These are phyloP conservation scores for Acropora tenuis DNA, from an alignment of 64 coral and sea anemone genomes.

Conservation along the genomic window DNA sequence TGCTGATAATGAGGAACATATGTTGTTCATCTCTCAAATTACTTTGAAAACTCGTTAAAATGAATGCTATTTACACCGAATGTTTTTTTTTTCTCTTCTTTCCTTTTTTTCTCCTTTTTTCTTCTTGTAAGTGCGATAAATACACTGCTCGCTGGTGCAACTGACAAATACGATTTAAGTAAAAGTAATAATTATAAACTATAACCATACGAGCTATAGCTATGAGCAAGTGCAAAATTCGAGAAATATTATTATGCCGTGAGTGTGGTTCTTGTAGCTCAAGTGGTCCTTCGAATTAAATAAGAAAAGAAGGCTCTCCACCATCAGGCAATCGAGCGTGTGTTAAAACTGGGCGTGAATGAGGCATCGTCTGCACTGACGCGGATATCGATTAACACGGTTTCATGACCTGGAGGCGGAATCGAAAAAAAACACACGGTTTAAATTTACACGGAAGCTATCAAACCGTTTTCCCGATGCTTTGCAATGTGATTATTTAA, in stretches of 20 bases:
- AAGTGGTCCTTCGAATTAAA: not conserved
- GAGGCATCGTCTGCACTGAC: not conserved
- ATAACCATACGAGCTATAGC: not conserved
- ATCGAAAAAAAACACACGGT: not conserved
- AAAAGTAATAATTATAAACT: not conserved
- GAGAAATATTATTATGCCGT: not conserved
- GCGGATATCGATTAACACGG: not conserved
- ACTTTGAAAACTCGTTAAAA: not conserved
- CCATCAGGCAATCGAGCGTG: not conserved
- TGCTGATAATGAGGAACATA: not conserved
- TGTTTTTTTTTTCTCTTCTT: not conserved
- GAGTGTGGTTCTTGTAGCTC: not conserved
- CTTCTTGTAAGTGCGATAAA: not conserved
- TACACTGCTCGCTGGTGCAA: not conserved
- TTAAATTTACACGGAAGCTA: not conserved
- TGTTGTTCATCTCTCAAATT: not conserved
- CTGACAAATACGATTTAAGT: conserved; percentile 14
- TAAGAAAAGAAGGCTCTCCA: not conserved
- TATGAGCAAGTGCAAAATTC: not conserved
- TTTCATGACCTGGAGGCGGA: not conserved
- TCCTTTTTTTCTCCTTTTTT: not conserved
- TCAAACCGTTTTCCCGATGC: too few relatives aligned
- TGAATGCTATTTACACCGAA: not conserved
- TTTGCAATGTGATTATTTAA: too few relatives aligned
- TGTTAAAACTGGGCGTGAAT: not conserved